Base-by-base conservation (phyloP, 2,797 vertebrate genomes). In the Xyrichtys novacula region DNA sequence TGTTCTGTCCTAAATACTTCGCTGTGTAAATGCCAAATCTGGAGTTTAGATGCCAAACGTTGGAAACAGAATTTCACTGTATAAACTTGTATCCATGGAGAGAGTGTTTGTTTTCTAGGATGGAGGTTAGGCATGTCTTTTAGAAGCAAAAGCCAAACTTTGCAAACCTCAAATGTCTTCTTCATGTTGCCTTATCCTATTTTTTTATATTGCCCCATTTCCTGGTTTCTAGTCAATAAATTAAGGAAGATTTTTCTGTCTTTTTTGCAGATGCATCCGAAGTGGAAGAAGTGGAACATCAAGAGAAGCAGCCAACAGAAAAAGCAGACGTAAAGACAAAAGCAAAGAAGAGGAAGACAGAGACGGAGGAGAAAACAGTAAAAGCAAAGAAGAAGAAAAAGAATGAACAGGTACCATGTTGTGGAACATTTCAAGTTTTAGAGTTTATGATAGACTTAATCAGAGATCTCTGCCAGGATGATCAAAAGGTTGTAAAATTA, bases 381-480 rank as follows among this genome's bases (percentile, higher is more conserved):
- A 67, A 84, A 7, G 77, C 83, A n/a, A 88, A 88, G 70, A 93
- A 89, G 81, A 92, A 86, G 78, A 92, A 86, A 63, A 80, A 57
- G n/a, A 71, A 44, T 20, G 50, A 72, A n/a, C 73, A 87, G 91
- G 93, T 93, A 74, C 47, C 28, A 2, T 26, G 3, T 6, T 44
- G 17, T 53, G 38, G 1, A 10, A 5, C 31, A 12, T 3, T 38
- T 28, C 53, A 26, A 54, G 16, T 60, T 40, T 17, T 34, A 36
- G 48, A 29, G 2, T 60, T 23, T 34, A 10, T 16, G 22, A 10
- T 20, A 26, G 19, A 17, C 22, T 12, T 14, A 3, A 31, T 20
- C 7, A 55, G 3, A 55, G 38, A 22, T 43, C 11, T 0, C 7
- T 15, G 1, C 17, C 5, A n/a, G 17, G 17, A 40, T 40, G 39